phyloP scores from a whole-genome alignment of 2,797 vertebrate species.

The Poecilia picta region DNA sequence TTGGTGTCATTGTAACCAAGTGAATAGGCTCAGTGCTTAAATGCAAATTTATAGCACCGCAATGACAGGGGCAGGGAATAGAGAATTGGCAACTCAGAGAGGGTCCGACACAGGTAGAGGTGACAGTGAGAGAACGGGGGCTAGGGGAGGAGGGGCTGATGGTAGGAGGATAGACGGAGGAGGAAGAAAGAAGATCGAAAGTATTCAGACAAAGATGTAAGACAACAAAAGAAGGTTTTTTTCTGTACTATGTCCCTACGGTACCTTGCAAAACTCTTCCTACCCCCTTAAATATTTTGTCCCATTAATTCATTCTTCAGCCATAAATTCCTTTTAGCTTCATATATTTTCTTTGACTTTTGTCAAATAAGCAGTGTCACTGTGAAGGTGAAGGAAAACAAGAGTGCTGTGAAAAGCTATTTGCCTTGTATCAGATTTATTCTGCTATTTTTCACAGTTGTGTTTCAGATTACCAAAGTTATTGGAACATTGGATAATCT shows the following conservation, averaged over 20 bases:
- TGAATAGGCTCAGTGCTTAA: slow-evolving; percentile 66
- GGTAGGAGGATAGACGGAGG: slow-evolving; percentile 14
- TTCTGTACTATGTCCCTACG: background rate
- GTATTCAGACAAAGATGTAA: slow-evolving; percentile 41
- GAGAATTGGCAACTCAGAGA: slow-evolving; percentile 49
- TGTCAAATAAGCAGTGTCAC: background rate
- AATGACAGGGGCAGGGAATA: slow-evolving; percentile 48
- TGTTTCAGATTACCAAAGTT: background rate
- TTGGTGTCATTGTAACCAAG: slow-evolving; percentile 63
- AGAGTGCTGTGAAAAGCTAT: background rate
- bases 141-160: background rate
- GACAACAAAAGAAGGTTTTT: slow-evolving; percentile 25
- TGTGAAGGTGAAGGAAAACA: background rate
- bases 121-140: slow-evolving; percentile 36
- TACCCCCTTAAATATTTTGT: background rate
- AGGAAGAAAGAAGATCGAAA: slow-evolving; percentile 25
- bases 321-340: background rate
- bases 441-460: background rate
- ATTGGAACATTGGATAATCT: background rate
- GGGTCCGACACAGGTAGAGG: slow-evolving; percentile 57
- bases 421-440: background rate
- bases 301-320: background rate
- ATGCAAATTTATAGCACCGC: slow-evolving; percentile 65
- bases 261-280: background rate
- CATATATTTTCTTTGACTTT: background rate